These are phyloP conservation scores for Erebia epiphron DNA, from an alignment of 2,888 invertebrate species.

Conservation along the genomic window DNA sequence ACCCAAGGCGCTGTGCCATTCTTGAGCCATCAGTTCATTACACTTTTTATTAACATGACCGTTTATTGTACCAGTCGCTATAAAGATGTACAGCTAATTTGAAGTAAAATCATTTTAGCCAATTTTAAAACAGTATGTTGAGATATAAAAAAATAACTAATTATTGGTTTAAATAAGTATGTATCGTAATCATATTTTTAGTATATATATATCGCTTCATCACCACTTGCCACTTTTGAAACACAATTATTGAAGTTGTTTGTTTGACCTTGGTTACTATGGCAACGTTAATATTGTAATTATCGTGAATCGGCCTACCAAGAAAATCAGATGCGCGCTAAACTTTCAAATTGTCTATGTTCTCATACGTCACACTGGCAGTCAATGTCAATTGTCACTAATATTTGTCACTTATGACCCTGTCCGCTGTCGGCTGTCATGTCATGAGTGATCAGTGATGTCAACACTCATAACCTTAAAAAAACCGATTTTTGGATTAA, in stretches of 20 bases:
- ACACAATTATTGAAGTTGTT: slow-evolving; percentile 73
- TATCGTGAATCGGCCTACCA: neutral
- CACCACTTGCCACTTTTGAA: slow-evolving; percentile 76
- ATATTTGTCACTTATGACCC: too few relatives aligned
- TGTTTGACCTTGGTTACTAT: slow-evolving; percentile 80
- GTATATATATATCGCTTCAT: slow-evolving; percentile 44
- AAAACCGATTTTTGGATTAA: neutral
- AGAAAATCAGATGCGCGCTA: neutral
- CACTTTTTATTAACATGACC: neutral
- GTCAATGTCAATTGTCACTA: neutral
- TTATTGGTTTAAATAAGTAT: neutral
- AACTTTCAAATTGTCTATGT: neutral
- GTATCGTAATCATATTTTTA: slow-evolving; percentile 27
- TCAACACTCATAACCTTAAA: slow-evolving; percentile 7
- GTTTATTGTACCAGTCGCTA: slow-evolving; percentile 21
- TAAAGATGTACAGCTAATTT: slow-evolving; percentile 30
- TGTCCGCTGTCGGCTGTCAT: neutral
- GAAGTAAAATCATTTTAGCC: slow-evolving; percentile 16
- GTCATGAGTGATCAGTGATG: neutral
- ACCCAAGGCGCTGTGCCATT: slow-evolving; percentile 69
- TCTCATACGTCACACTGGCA: neutral
- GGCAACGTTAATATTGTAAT: slow-evolving; percentile 42
- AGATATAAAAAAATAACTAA: neutral
- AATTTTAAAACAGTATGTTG: neutral
- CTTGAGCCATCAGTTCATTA: slow-evolving; percentile 63